These are phyloP conservation scores for Coluber constrictor DNA, from an alignment of 2,797 vertebrate species.

Conservation along the genomic window DNA sequence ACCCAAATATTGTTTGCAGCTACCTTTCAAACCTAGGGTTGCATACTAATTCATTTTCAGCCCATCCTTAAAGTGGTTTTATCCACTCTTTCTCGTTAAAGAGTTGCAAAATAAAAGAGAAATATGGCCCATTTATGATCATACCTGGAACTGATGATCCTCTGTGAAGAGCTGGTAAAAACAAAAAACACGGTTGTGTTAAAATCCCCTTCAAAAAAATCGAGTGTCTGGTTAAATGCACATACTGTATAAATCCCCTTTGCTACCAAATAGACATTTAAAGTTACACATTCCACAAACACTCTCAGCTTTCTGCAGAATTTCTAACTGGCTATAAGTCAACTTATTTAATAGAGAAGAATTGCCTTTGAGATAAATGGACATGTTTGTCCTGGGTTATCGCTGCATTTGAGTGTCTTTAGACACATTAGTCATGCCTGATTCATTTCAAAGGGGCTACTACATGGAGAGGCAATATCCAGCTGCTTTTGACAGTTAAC, in stretches of 20 bases:
- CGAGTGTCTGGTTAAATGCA: neutral
- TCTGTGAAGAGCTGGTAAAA: neutral
- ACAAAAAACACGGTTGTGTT: neutral
- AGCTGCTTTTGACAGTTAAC: neutral
- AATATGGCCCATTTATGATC: neutral
- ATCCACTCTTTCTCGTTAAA: no score
- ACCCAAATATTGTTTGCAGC: neutral
- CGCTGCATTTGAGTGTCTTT: neutral
- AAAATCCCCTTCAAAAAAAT: neutral
- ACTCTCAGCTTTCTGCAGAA: neutral
- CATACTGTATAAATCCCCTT: neutral
- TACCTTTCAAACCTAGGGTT: neutral
- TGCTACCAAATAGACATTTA: neutral
- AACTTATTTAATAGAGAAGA: neutral
- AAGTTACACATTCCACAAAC: neutral
- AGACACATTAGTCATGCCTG: neutral
- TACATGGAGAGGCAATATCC: neutral
- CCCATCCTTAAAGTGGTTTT: neutral
- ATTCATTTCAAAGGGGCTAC: neutral
- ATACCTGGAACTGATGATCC: slow-evolving; percentile 20
- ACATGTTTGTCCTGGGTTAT: neutral
- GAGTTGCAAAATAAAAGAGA: neutral
- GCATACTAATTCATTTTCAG: neutral
- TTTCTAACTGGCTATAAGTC: neutral
- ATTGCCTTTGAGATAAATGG: neutral